Conservation (phyloP, 2,797 vertebrate genomes). For the Paramormyrops hopkinsi region DNA sequence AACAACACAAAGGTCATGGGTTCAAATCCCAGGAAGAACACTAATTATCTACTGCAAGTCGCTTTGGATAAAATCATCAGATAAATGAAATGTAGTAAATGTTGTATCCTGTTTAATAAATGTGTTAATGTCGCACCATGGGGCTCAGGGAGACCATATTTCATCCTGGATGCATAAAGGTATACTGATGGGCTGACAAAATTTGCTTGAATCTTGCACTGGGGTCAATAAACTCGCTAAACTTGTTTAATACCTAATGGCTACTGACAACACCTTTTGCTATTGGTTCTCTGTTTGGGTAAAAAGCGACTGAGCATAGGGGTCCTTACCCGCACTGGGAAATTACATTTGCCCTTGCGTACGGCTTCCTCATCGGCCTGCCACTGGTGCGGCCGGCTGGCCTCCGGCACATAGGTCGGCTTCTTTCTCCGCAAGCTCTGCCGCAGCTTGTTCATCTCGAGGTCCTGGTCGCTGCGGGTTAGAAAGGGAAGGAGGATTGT, state of each 20-base stretch:
- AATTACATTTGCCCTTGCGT: conserved; percentile 83
- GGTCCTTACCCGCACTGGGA: conserved; percentile 72
- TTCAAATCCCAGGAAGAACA: background rate
- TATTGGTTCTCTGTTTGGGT: background rate
- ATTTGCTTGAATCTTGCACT: background rate
- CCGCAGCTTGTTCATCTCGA: conserved; percentile 88
- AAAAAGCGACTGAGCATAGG: background rate
- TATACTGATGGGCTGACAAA: background rate
- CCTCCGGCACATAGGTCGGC: conserved; percentile 81
- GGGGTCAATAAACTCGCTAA: background rate
- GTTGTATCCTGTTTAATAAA: background rate
- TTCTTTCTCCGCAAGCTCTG: conserved; percentile 88
- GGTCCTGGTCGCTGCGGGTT: conserved; percentile 58
- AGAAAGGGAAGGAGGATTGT: conserved; percentile 4
- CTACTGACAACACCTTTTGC: background rate
- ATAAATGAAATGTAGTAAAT: background rate
- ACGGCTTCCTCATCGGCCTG: conserved; percentile 85
- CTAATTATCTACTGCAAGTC: background rate
- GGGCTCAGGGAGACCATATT: background rate
- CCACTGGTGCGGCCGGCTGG: conserved; percentile 88
- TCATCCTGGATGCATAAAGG: background rate
- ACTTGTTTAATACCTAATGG: background rate
- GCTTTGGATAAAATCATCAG: background rate
- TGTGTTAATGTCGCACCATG: background rate
- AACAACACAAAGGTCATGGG: background rate